Conservation (phyloP, 2,888 invertebrate genomes). For the Horisme vitalbata region DNA sequence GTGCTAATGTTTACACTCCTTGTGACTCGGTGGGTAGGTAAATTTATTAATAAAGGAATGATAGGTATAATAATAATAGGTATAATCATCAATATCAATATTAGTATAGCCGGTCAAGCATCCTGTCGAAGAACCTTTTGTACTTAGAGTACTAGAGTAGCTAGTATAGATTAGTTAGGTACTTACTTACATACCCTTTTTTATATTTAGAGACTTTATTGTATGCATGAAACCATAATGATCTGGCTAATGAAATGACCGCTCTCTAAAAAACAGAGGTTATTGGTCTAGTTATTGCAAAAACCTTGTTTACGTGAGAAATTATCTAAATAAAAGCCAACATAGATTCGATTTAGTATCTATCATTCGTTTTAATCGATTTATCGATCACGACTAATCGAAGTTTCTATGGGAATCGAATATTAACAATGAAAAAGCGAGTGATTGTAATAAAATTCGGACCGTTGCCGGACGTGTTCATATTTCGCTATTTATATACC, state of each 20-base stretch:
- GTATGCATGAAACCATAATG: no score
- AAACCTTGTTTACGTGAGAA: conserved; percentile 35
- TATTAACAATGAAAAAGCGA: conserved; percentile 41
- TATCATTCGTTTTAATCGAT: conserved; percentile 42
- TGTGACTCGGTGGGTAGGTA: no score
- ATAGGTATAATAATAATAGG: no score
- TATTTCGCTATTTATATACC: conserved; percentile 49
- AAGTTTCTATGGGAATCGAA: conserved; percentile 42
- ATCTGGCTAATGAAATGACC: not conserved
- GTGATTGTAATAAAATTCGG: conserved; percentile 46
- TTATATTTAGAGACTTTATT: no score
- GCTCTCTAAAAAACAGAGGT: conserved; percentile 6
- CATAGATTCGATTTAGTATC: conserved; percentile 44
- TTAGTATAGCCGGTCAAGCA: no score
- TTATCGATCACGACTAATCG: conserved; percentile 46
- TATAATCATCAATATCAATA: no score
- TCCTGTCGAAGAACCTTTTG: no score
- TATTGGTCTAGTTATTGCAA: conserved; percentile 11
- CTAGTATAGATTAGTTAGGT: no score
- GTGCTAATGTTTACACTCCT: no score
- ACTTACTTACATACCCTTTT: no score
- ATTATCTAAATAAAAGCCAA: conserved; percentile 21
- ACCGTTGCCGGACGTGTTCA: conserved; percentile 46
- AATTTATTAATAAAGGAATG: no score
- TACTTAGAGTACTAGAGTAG: no score